These are phyloP conservation scores for Cnemophilus loriae DNA, from an alignment of 2,113 vertebrate species.

Conservation along the genomic window DNA sequence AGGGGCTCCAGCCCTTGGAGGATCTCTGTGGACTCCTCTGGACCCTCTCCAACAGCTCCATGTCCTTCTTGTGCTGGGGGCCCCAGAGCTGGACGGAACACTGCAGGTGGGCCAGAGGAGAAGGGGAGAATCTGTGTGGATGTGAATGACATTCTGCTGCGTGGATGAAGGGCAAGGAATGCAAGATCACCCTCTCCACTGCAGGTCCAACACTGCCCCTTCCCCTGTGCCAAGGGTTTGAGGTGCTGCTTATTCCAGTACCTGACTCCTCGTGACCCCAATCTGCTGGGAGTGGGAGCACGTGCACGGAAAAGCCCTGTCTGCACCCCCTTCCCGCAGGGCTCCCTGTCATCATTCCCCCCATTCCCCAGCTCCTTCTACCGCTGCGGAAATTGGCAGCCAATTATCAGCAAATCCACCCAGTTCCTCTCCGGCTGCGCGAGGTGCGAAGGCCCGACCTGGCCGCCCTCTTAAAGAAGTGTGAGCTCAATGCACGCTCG, in stretches of 20 bases:
- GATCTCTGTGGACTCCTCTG: not conserved
- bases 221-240: fast-evolving
- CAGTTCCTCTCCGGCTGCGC: not conserved
- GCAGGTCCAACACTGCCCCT: not conserved
- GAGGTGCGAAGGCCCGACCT: not conserved
- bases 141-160: not conserved
- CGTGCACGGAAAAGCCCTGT: not conserved
- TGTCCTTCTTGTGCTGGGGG: fast-evolving
- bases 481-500: not conserved
- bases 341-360: not conserved
- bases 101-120: not conserved
- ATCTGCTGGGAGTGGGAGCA: not conserved
- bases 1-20: not conserved
- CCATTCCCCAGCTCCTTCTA: not conserved
- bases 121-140: not conserved
- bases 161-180: not conserved
- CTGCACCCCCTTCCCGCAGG: not conserved
- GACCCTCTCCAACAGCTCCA: not conserved
- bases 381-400: not conserved
- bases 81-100: not conserved
- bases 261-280: fast-evolving
- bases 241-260: not conserved
- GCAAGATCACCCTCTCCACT: not conserved
- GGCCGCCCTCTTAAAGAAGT: not conserved
- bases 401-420: not conserved